Base-by-base conservation (phyloP, 1,140 invertebrate genomes). In the Nebria ingens region DNA sequence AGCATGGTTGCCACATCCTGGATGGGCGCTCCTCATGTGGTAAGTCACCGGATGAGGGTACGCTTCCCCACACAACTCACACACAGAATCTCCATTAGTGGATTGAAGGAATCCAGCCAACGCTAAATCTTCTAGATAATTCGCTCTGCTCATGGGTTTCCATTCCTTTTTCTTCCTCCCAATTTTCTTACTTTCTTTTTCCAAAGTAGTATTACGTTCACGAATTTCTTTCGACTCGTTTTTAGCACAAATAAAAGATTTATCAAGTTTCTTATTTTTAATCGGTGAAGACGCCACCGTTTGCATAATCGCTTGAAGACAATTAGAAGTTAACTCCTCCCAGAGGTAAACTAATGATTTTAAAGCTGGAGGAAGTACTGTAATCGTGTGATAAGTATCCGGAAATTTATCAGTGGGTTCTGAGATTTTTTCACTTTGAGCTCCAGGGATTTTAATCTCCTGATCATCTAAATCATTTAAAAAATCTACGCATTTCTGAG, bases 1-100 rank as follows among this genome's bases (percentile, higher is more conserved):
- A n/a, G 91, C 85, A 57, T 87, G 82, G 63, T 82, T 82, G 0
- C 91, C 90, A 71, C 94, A 97, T 1, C 94, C 94, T 2, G 88
- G 87, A 76, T 97, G 94, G 38, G 81, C 72, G 61, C 85, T 81
- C 49, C 87, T 78, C 91, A 98, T 94, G 69, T 98, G 94, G 61
- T 91, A 89, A 0, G 90, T 94, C 0, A 97, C 79, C 0, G 91
- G 89, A 72, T 86, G 82, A 53, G 88, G 80, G 64, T 85, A 82
- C 67, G 77, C 76, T 51, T 83, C 74, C 3, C 86, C 89, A 66
- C 94, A 98, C 17, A 97, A 75, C 68, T 97, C 94, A 69, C 94
- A 98, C 22, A 79, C 67, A 3, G 83, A 83, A 55, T 86, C 81
- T 15, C 74, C 71, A 54, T 71, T 74, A 2, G 58, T 56, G 9